Conservation (phyloP, 2,888 invertebrate species). For the Ennomos erosarius region DNA sequence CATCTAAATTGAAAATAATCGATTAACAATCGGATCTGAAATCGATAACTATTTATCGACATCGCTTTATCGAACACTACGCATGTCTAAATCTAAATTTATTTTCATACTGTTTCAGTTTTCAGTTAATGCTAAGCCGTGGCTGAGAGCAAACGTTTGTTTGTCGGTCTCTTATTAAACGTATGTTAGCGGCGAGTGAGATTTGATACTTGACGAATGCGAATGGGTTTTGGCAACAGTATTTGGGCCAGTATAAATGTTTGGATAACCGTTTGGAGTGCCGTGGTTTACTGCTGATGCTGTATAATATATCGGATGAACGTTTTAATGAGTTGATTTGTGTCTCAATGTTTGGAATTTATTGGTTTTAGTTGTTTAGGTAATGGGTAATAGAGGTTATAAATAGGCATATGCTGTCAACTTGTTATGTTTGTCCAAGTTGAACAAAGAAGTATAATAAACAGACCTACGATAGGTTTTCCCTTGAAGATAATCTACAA, state of each 20-base stretch:
- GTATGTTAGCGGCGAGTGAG: slow-evolving; percentile 30
- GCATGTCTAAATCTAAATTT: slow-evolving; percentile 64
- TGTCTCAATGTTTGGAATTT: slow-evolving; percentile 19
- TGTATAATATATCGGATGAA: slow-evolving; percentile 21
- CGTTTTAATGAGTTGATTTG: slow-evolving; percentile 28
- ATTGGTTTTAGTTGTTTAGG: slow-evolving; percentile 14
- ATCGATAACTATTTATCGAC: slow-evolving; percentile 51
- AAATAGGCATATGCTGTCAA: too few relatives aligned
- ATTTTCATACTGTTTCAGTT: slow-evolving; percentile 30
- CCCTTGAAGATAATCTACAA: too few relatives aligned
- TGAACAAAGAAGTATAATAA: too few relatives aligned
- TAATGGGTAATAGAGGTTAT: not conserved
- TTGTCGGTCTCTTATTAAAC: slow-evolving; percentile 27
- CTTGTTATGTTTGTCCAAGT: not conserved
- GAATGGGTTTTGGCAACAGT: slow-evolving; percentile 44
- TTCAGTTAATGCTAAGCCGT: slow-evolving; percentile 51
- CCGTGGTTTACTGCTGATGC: slow-evolving; percentile 35
- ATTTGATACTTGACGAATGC: slow-evolving; percentile 44
- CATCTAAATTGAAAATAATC: not conserved
- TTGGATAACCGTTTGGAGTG: slow-evolving; percentile 40
- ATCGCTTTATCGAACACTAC: slow-evolving; percentile 18
- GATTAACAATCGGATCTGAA: slow-evolving; percentile 21
- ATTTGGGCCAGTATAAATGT: slow-evolving; percentile 43
- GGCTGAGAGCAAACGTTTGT: slow-evolving; percentile 26
- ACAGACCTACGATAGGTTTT: too few relatives aligned